A percentile compares a stretch with the other conserved stretches of the same genome.
Conservation (phyloP, 2,113 vertebrate species). For the Phaethon lepturus region DNA sequence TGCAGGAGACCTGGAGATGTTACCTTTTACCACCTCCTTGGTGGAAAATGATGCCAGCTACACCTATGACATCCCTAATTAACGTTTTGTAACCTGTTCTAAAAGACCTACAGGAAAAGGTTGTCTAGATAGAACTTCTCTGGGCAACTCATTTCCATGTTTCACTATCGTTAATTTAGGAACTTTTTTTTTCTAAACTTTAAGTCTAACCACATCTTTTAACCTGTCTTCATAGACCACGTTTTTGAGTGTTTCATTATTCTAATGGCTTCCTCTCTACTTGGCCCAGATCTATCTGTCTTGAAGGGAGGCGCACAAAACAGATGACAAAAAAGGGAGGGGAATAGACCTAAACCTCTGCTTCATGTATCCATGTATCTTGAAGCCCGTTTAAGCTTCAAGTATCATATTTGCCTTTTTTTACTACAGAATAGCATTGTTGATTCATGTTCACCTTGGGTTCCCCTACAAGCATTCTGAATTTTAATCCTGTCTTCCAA, state of each 20-base stretch:
- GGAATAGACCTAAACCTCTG: not conserved
- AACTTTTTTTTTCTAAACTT: not conserved
- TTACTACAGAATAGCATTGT: rapidly evolving
- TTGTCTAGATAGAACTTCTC: not conserved
- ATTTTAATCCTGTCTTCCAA: not conserved
- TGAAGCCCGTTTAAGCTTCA: not conserved
- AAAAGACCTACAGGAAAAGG: not conserved
- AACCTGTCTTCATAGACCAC: not conserved
- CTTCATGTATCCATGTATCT: not conserved
- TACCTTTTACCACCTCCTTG: not conserved
- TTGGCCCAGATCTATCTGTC: not conserved
- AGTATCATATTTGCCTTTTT: not conserved
- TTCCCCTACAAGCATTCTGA: not conserved
- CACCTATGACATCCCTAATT: not conserved
- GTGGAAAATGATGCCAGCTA: not conserved
- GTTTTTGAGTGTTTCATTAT: not conserved
- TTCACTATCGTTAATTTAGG: not conserved
- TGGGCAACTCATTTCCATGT: not conserved
- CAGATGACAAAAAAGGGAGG: not conserved
- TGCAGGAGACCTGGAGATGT: not conserved
- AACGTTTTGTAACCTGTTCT: not conserved
- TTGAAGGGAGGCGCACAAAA: not conserved
- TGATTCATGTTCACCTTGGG: not conserved
- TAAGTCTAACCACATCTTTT: not conserved
- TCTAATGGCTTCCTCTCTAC: not conserved